Conservation (phyloP, 2,113 vertebrate species). For the Myrmophylax atrothorax region DNA sequence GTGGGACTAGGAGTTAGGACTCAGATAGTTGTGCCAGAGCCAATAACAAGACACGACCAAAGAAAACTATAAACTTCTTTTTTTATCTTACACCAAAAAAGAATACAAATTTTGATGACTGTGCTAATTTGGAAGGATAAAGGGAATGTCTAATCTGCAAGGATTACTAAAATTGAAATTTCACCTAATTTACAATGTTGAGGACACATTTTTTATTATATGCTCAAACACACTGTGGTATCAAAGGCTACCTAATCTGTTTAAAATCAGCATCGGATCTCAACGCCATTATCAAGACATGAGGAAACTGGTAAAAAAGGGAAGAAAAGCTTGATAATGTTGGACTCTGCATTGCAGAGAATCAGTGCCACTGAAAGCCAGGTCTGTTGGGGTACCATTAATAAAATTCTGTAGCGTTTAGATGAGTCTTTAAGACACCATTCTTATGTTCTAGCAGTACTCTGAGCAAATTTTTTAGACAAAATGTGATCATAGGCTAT, state of each 20-base stretch:
- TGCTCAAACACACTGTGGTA: not conserved
- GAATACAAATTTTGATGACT: not conserved
- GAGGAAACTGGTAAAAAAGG: not conserved
- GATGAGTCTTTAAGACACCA: not conserved
- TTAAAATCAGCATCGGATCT: not conserved
- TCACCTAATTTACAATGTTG: not conserved
- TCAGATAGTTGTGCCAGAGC: not conserved
- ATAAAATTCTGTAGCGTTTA: not conserved
- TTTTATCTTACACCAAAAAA: not conserved
- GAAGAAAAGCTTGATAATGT: not conserved
- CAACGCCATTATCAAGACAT: not conserved
- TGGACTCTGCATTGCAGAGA: not conserved
- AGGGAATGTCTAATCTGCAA: not conserved
- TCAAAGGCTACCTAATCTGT: not conserved
- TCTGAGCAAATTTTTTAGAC: not conserved
- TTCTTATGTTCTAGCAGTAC: not conserved
- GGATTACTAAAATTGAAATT: not conserved
- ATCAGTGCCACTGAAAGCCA: not conserved
- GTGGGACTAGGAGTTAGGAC: not conserved
- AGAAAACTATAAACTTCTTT: not conserved
- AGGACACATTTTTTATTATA: not conserved
- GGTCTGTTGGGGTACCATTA: not conserved
- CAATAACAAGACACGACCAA: not conserved
- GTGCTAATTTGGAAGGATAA: not conserved
- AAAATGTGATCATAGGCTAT: not conserved